A percentile compares a stretch with the other conserved stretches of the same genome.
Evolutionary conservation across 2,888 invertebrate genomes (phyloP).

Genomic region (Coecobrya sp.): DNA sequence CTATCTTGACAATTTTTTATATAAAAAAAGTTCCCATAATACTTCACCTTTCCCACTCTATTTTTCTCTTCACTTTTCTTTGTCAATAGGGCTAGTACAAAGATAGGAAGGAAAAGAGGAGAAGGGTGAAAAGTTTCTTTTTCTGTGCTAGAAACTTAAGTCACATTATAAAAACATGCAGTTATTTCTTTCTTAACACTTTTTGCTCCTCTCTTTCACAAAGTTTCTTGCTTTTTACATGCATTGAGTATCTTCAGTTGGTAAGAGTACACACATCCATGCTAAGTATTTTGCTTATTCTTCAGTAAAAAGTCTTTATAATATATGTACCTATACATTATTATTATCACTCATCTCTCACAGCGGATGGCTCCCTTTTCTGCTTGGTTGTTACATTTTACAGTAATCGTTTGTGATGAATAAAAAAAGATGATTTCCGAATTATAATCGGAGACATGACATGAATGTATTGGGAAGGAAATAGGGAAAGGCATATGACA

Average conservation of each 20-base stretch:
- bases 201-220: not conserved
- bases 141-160: not conserved
- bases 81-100: not conserved
- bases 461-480: not conserved
- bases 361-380: constrained; percentile 4
- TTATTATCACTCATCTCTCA: not conserved
- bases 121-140: constrained; percentile 4
- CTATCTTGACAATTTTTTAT: not conserved
- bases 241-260: not conserved
- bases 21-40: not conserved
- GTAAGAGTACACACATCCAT: not conserved
- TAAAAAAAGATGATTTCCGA: constrained; percentile 52
- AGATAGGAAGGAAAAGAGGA: not conserved
- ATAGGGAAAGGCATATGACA: not conserved
- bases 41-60: not conserved
- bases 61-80: not conserved
- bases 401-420: constrained; percentile 37
- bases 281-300: not conserved
- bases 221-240: not conserved
- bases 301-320: constrained; percentile 25
- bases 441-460: constrained; percentile 1
- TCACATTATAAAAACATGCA: constrained; percentile 31
- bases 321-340: not conserved
- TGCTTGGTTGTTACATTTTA: not conserved
- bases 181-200: constrained; percentile 12